phyloP scores from a whole-genome alignment of 2,888 invertebrate species.

The Ceraclea dissimilis region DNA sequence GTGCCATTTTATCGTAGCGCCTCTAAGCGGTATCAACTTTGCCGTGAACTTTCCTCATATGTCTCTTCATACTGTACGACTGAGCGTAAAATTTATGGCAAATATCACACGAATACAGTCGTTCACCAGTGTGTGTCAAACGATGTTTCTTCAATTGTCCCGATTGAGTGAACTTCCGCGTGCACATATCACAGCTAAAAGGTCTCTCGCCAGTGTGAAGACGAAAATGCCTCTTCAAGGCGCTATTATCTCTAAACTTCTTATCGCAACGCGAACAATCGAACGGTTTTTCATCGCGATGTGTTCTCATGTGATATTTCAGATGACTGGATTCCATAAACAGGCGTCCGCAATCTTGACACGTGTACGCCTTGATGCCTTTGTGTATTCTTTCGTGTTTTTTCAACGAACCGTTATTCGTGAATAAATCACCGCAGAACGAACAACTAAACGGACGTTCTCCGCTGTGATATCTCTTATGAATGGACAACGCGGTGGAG shows the following conservation, averaged over 20 bases:
- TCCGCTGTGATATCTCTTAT: not conserved
- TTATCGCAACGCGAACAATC: conserved; percentile 13
- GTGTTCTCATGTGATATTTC: conserved; percentile 25
- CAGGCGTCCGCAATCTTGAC: not conserved
- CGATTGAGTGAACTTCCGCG: not conserved
- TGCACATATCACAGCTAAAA: not conserved
- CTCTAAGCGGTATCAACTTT: too few species aligned
- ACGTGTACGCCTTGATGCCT: not conserved
- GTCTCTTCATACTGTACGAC: not conserved
- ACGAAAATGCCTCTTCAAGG: not conserved
- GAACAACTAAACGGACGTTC: not conserved
- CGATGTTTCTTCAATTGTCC: not conserved
- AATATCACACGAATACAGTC: not conserved
- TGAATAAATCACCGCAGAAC: not conserved
- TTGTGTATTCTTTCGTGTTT: not conserved
- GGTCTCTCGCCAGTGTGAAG: not conserved
- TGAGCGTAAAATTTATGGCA: not conserved
- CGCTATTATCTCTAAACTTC: conserved; percentile 6
- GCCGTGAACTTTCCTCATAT: too few species aligned
- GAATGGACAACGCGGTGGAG: not conserved
- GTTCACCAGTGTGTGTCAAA: not conserved
- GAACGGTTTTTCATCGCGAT: conserved; percentile 28
- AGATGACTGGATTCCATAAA: not conserved
- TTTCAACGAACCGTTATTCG: not conserved
- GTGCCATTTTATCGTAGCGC: too few species aligned